A percentile compares a stretch with the other conserved stretches of the same genome.
phyloP scores from a whole-genome alignment of 2,797 vertebrate genomes.

The Sternotherus odoratus region DNA sequence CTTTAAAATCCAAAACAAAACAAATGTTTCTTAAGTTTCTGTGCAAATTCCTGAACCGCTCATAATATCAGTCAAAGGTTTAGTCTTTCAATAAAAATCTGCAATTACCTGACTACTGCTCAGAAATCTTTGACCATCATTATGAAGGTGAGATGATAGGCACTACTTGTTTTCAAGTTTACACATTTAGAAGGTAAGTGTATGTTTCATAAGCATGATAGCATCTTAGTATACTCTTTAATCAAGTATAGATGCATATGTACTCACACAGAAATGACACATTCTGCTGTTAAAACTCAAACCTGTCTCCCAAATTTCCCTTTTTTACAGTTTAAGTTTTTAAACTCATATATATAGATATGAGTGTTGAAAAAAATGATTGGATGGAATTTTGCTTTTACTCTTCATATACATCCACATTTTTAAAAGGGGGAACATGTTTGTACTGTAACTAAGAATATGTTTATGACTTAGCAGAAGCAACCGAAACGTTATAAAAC shows the following conservation, averaged over 20 bases:
- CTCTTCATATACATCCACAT: constrained; percentile 59
- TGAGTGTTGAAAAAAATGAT: not conserved
- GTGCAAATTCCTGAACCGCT: constrained; percentile 50
- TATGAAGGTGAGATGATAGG: constrained; percentile 60
- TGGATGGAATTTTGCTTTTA: constrained; percentile 65
- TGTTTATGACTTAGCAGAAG: constrained; percentile 64
- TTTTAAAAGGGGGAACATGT: constrained; percentile 69
- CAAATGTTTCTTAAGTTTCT: constrained; percentile 53
- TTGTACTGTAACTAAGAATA: constrained; percentile 63
- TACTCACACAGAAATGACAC: constrained; percentile 33
- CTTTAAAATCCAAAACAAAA: constrained; percentile 21
- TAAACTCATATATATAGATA: constrained; percentile 10
- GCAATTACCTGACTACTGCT: constrained; percentile 60
- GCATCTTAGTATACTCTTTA: not conserved
- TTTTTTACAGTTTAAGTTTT: not conserved
- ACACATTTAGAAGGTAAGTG: constrained; percentile 49
- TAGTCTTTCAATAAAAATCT: constrained; percentile 31
- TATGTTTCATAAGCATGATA: constrained; percentile 33
- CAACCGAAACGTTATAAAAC: constrained; percentile 78
- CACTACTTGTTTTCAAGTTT: constrained; percentile 69
- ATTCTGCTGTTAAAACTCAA: constrained; percentile 28
- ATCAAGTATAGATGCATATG: not conserved
- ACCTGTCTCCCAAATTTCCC: constrained; percentile 38
- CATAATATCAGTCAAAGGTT: constrained; percentile 61
- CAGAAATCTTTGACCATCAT: constrained; percentile 68